A percentile compares a stretch with the other conserved stretches of the same genome.
Conservation (phyloP, 2,113 vertebrate genomes). For the Oncorhynchus masou region DNA sequence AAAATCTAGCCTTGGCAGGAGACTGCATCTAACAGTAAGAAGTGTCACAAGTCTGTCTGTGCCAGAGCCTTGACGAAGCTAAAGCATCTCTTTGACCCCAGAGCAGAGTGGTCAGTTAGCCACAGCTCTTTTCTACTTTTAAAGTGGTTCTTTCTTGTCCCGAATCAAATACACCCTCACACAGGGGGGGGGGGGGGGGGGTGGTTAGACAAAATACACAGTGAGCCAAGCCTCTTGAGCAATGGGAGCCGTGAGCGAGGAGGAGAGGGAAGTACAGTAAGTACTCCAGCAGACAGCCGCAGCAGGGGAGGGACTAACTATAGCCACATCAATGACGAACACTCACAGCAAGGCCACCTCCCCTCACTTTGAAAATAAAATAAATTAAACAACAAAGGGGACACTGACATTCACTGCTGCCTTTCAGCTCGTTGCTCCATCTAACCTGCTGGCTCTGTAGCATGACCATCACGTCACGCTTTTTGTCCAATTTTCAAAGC, state of each 20-base stretch:
- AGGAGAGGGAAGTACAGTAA: conserved; percentile 49
- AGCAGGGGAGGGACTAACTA: conserved; percentile 75
- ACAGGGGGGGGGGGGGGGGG: neutral
- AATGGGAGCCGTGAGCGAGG: conserved; percentile 46
- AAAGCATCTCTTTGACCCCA: conserved; percentile 29
- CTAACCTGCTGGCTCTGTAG: conserved; percentile 39
- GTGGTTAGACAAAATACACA: conserved; percentile 16
- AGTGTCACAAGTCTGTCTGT: conserved; percentile 19
- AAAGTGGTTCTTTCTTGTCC: conserved; percentile 40
- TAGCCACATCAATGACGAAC: conserved; percentile 80
- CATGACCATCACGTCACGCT: conserved; percentile 34
- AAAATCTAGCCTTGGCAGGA: too few relatives aligned
- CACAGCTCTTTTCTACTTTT: conserved; percentile 16
- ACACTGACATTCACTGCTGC: conserved; percentile 76
- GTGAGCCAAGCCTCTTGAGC: conserved; percentile 34
- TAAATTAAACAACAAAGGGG: conserved; percentile 85
- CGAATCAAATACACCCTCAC: conserved; percentile 35
- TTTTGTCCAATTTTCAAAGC: neutral
- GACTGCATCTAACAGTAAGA: neutral
- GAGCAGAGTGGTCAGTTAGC: conserved; percentile 21
- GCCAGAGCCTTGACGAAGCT: conserved; percentile 31
- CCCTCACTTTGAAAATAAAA: conserved; percentile 81
- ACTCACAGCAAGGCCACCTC: conserved; percentile 75
- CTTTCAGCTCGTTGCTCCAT: conserved; percentile 71
- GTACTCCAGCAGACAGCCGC: conserved; percentile 71